These are phyloP conservation scores for Trididemnum clinides DNA, from an alignment of 23 tunicate species.

Conservation along the genomic window DNA sequence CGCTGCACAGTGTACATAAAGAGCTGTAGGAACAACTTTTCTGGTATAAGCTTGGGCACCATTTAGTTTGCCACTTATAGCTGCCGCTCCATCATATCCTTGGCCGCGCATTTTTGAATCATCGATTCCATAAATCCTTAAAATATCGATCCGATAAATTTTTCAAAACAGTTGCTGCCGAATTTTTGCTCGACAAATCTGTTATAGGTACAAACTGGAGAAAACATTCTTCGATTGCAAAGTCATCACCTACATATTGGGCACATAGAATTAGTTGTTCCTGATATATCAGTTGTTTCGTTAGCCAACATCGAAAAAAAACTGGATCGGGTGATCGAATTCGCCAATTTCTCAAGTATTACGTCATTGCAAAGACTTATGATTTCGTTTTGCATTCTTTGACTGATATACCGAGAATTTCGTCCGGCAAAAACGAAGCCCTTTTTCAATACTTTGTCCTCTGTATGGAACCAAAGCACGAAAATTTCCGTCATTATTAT, in stretches of 20 bases:
- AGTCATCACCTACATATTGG: not conserved
- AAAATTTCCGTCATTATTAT: not conserved
- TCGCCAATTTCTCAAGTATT: not conserved
- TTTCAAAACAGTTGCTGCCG: not conserved
- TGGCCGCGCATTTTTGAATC: constrained; percentile 19
- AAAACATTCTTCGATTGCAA: constrained; percentile 23
- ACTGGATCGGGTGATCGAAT: not conserved
- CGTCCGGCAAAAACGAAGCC: not conserved
- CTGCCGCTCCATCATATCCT: constrained; percentile 18
- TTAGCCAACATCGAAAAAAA: constrained; percentile 6
- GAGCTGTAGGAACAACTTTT: constrained; percentile 1
- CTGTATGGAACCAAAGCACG: constrained; percentile 3
- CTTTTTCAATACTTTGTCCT: not conserved
- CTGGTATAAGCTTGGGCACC: constrained; percentile 14
- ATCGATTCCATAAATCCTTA: constrained; percentile 5
- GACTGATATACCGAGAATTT: not conserved
- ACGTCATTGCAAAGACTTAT: not conserved
- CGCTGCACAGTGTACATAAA: constrained; percentile 28
- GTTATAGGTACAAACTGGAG: constrained; percentile 6
- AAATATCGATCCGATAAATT: not conserved
- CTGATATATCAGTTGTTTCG: not conserved
- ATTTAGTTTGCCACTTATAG: constrained; percentile 25
- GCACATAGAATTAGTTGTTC: not conserved
- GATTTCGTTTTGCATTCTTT: constrained; percentile 11
- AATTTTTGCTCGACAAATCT: not conserved